Evolutionary conservation across 2,113 vertebrate genomes (phyloP).

Genomic region (Scomber colias): DNA sequence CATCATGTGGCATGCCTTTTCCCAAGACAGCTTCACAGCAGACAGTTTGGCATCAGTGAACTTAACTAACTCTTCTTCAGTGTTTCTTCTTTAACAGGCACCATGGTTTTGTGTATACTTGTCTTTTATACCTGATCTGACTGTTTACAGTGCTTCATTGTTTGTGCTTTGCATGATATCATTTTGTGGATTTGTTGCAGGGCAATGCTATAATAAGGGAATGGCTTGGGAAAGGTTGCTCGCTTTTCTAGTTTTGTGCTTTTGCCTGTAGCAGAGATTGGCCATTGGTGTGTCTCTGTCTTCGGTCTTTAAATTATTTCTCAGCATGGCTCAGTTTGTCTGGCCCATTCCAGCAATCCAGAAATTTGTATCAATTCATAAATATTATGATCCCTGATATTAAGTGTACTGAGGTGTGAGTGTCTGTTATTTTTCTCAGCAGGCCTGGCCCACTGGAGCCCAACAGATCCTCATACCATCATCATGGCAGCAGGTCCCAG

Average conservation of each 20-base stretch:
- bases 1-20: slow-evolving; percentile 72
- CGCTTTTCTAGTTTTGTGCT: slow-evolving; percentile 68
- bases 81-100: slow-evolving; percentile 77
- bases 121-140: slow-evolving; percentile 54
- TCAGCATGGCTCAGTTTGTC: slow-evolving; percentile 73
- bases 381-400: neutral
- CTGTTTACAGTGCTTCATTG: slow-evolving; percentile 53
- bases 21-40: slow-evolving; percentile 57
- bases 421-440: slow-evolving; percentile 80
- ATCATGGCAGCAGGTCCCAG: slow-evolving; percentile 97
- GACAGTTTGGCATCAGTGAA: slow-evolving; percentile 59
- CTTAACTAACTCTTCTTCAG: slow-evolving; percentile 65
- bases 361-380: neutral
- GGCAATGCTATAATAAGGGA: slow-evolving; percentile 70
- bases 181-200: slow-evolving; percentile 71
- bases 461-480: slow-evolving; percentile 98
- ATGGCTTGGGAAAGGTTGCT: slow-evolving; percentile 78
- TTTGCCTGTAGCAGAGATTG: slow-evolving; percentile 62
- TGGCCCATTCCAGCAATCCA: slow-evolving; percentile 44
- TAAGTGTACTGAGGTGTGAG: slow-evolving; percentile 13
- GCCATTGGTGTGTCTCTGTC: slow-evolving; percentile 55
- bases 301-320: slow-evolving; percentile 53
- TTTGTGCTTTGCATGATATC: slow-evolving; percentile 77
- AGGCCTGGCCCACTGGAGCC: slow-evolving; percentile 96
- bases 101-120: slow-evolving; percentile 57